Evolutionary conservation across 2,888 invertebrate genomes (phyloP), one percentile per base, ranked within the genome.

Genomic region (Melieria omissa): DNA sequence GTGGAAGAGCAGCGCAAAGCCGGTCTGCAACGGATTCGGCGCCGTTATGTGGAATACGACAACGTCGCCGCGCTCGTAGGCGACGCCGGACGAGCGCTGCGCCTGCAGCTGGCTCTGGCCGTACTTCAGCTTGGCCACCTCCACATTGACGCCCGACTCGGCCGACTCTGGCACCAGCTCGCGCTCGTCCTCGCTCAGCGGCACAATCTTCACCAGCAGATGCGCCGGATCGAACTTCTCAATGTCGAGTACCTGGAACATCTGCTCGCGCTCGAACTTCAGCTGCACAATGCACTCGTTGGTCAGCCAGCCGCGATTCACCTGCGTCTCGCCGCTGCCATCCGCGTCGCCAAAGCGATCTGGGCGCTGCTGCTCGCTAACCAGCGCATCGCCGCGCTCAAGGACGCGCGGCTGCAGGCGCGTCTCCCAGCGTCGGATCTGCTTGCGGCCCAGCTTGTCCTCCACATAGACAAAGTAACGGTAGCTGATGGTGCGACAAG

Each of bases 271-370:
- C 42, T 80, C 84, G 80, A 96, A 90, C 86, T 95, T 95, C 75
- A 97, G 90, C 85, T 96, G 96, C 61, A 97, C 88, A 68, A 94
- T 89, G 8, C 78, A 78, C 84, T 95, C 95, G 55, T 93, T 94
- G 12, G 81, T 85, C 29, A 96, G 88, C 96, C 96, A 97, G n/a
- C 96, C 96, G 78, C 91, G 89, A 81, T 92, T 92, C n/a, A 94
- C 86, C 77, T 84, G 81, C 12, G 73, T 62, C 42, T 80, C 77
- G 4, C 70, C 79, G 0, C 72, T 62, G 0, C 52, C 64, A 55
- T 62, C 69, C 4, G 62, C 69, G 47, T 69, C 70, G 29, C 70
- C 70, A 47, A 69, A 69, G 14, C 63, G 69, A 63, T 69, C 69
- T 4, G 46, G 5, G n/a, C 68, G 72, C 52, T 16, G 16, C 12